A percentile compares a stretch with the other conserved stretches of the same genome.
Conservation (phyloP, 2,888 invertebrate genomes). For the Hirtodrosophila confusa region DNA sequence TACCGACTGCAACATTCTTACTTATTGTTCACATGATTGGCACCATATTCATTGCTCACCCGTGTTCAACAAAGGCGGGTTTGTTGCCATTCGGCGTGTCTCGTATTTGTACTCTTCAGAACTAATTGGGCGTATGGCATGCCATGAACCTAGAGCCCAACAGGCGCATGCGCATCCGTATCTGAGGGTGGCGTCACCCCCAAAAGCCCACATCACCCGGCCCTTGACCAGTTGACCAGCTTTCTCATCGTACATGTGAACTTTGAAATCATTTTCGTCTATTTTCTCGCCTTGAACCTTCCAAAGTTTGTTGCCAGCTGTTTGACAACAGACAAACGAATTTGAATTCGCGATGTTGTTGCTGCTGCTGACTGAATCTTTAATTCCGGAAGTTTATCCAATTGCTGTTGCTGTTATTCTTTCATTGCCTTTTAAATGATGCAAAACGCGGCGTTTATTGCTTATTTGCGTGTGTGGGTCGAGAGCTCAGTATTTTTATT, state of each 20-base stretch:
- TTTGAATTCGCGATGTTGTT: constrained; percentile 16
- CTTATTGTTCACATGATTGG: too few relatives aligned
- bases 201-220: too few relatives aligned
- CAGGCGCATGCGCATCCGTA: neutral
- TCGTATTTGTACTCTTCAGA: constrained; percentile 3
- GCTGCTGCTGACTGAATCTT: constrained; percentile 13
- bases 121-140: constrained; percentile 36
- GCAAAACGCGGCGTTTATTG: constrained; percentile 25
- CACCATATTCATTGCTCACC: neutral
- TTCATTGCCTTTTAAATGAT: constrained; percentile 57
- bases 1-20: too few relatives aligned
- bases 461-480: constrained; percentile 26
- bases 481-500: constrained; percentile 27
- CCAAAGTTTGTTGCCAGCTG: constrained; percentile 40
- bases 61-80: constrained; percentile 1
- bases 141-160: constrained; percentile 28
- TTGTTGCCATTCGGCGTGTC: constrained; percentile 9
- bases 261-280: constrained; percentile 14
- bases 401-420: constrained; percentile 35
- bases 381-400: constrained; percentile 61
- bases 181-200: too few relatives aligned
- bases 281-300: constrained; percentile 55
- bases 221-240: constrained; percentile 31
- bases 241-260: constrained; percentile 12
- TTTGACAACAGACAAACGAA: constrained; percentile 11